phyloP scores from a whole-genome alignment of 2,888 invertebrate genomes.

The Hoplodrina ambigua region DNA sequence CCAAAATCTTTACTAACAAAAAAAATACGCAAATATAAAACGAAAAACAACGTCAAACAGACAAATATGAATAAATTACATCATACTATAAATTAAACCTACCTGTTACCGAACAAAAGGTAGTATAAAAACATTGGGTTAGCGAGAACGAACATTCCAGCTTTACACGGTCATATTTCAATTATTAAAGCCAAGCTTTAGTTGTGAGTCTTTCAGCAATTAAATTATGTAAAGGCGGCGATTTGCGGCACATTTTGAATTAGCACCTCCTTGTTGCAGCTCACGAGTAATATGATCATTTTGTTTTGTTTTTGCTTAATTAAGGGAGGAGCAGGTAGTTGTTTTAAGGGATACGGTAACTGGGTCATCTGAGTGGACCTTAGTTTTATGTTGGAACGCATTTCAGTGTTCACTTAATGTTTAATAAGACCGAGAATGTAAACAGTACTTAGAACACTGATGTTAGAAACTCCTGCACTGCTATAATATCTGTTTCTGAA shows the following conservation, averaged over 20 bases:
- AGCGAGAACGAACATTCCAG: constrained; percentile 17
- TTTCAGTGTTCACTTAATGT: neutral
- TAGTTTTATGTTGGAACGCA: neutral
- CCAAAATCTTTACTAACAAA: too few relatives aligned
- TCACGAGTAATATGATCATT: constrained; percentile 25
- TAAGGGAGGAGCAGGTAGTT: neutral
- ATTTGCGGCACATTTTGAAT: constrained; percentile 54
- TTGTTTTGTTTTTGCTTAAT: constrained; percentile 13
- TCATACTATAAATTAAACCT: constrained; percentile 12
- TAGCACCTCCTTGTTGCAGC: constrained; percentile 33
- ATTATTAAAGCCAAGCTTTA: constrained; percentile 53
- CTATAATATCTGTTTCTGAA: neutral
- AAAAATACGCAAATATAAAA: too few relatives aligned
- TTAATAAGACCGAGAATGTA: too few relatives aligned
- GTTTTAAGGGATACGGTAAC: neutral
- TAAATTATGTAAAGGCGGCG: constrained; percentile 42
- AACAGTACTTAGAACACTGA: neutral
- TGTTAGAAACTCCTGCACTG: neutral
- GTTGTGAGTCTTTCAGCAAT: constrained; percentile 53
- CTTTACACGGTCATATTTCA: constrained; percentile 42
- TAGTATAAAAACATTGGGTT: constrained; percentile 18
- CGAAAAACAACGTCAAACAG: neutral
- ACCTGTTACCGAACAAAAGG: constrained; percentile 14
- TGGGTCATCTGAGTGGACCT: neutral
- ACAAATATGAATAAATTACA: neutral